phyloP scores from a whole-genome alignment of 53 echinoderm and acorn worm genomes.

The Luidia sarsii region DNA sequence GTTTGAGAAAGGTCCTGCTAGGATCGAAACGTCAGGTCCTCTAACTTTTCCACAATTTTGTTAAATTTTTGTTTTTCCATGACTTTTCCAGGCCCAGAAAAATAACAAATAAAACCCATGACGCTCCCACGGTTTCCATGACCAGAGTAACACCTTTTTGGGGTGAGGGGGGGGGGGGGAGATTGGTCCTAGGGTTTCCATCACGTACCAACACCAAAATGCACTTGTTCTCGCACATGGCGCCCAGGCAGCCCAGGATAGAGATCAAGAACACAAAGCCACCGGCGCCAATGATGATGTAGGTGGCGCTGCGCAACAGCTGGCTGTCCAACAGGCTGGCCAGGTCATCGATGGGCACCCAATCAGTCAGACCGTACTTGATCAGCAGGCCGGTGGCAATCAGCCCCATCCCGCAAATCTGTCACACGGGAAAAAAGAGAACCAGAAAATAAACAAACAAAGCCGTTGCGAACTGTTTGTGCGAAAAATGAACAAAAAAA shows the following conservation, averaged over 20 bases:
- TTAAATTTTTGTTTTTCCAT: too few relatives aligned
- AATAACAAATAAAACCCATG: too few relatives aligned
- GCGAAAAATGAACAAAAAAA: too few relatives aligned
- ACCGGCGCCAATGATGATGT: constrained; percentile 64
- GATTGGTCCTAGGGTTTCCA: too few relatives aligned
- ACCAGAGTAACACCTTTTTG: neutral
- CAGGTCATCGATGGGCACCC: constrained; percentile 49
- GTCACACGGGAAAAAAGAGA: neutral
- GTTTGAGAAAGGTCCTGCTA: too few relatives aligned
- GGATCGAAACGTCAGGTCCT: too few relatives aligned
- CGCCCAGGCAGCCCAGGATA: constrained; percentile 61
- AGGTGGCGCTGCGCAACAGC: constrained; percentile 51
- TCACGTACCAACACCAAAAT: constrained; percentile 59
- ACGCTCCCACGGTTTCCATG: too few relatives aligned
- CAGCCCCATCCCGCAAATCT: constrained; percentile 63
- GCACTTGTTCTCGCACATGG: constrained; percentile 57
- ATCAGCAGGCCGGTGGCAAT: constrained; percentile 47
- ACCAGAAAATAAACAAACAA: neutral
- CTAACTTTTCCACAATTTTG: too few relatives aligned
- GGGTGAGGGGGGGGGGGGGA: neutral
- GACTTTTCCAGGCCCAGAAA: too few relatives aligned
- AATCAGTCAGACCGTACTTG: constrained; percentile 40
- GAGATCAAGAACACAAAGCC: constrained; percentile 60
- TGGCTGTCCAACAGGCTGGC: constrained; percentile 49
- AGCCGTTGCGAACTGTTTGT: too few relatives aligned